Conservation (phyloP, 2,113 vertebrate species). For the Sorex araneus region DNA sequence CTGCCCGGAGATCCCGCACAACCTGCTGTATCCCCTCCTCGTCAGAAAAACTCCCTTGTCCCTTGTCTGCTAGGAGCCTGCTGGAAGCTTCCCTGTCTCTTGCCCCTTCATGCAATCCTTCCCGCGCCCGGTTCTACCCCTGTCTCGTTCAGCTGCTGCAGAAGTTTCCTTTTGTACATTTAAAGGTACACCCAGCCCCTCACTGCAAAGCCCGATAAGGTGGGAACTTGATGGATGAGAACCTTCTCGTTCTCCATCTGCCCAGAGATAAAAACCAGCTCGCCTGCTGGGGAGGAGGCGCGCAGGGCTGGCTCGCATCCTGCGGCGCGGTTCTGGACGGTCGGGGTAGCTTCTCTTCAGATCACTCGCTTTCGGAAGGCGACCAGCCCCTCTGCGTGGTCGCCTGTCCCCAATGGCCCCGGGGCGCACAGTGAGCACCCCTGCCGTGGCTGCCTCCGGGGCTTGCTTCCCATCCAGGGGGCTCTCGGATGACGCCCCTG, state of each 20-base stretch:
- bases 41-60: not conserved
- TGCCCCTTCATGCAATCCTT: too few species aligned
- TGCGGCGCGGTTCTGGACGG: constrained; percentile 67
- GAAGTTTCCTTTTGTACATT: constrained; percentile 56
- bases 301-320: constrained; percentile 52
- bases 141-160: too few species aligned
- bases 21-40: not conserved
- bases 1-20: not conserved
- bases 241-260: constrained; percentile 61
- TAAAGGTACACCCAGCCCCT: constrained; percentile 70
- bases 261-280: constrained; percentile 51
- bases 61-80: too few species aligned
- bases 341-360: constrained; percentile 62
- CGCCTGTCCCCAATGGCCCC: not conserved
- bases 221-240: constrained; percentile 73
- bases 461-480: not conserved
- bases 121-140: not conserved
- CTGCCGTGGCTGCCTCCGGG: not conserved
- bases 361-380: too few species aligned
- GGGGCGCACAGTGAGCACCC: not conserved
- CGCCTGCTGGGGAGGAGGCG: not conserved
- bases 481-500: not conserved
- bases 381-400: constrained; percentile 30
- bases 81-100: too few species aligned
- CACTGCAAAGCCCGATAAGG: constrained; percentile 52